Evolutionary conservation across 2,113 vertebrate genomes (phyloP), one percentile per base, ranked within the genome.

Genomic region (Calonectris borealis): DNA sequence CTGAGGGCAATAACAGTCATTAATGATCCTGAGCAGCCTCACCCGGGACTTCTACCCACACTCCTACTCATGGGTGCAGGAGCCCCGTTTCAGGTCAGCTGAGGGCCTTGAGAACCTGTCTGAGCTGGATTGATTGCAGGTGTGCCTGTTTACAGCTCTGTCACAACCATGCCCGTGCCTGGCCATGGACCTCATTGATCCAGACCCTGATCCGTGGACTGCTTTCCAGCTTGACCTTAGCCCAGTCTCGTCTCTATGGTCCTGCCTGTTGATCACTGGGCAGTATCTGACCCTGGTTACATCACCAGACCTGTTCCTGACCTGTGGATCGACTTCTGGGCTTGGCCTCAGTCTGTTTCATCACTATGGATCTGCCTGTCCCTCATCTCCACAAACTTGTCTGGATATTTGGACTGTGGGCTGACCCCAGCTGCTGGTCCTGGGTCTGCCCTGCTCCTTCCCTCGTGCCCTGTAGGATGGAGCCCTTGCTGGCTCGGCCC

Each of bases 141-240:
- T 76, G 66, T 72, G 71, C 11, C 87, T 95, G 92, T 89, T 95
- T 96, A 81, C 82, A 85, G 48, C 82, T 95, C 90, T 96, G 94
- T 93, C 94, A 94, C 92, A 96, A 90, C 78, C 79, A 27, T 79
- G 48, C 48, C 65, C 21, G 17, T 79, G 61, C 71, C 79, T 72
- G 96, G 82, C 62, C 95, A 88, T 88, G 85, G 95, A 93, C 89
- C 61, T 55, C 70, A 87, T 93, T 88, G 95, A 97, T 94, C 75
- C 84, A 93, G 87, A 87, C 85, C 70, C 88, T 94, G 88, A 93
- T 90, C 49, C 8, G 3, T 85, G 85, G 71, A 83, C 88, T 95
- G 60, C 79, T 96, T 95, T 49, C 49, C 70, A 89, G 60, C 22
- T 32, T 93, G 87, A 86, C 92, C 72, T 94, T 60, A 82, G 65